Evolutionary conservation across 2,113 vertebrate species (phyloP).

Genomic region (Bufo gargarizans): DNA sequence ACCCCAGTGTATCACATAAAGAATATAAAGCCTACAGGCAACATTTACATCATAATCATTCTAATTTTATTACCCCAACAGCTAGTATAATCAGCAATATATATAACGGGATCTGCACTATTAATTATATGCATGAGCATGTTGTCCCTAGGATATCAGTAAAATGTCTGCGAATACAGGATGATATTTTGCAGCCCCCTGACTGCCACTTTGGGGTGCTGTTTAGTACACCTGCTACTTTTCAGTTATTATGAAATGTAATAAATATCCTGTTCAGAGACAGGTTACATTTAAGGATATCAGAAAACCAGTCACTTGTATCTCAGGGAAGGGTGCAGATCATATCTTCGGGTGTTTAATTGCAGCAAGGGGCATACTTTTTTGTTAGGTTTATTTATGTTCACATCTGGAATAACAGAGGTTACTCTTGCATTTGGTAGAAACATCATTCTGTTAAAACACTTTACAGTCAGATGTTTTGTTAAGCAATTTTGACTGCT

Average conservation of each 20-base stretch:
- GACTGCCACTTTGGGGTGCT: background rate
- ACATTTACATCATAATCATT: background rate
- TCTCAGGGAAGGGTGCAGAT: background rate
- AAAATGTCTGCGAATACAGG: background rate
- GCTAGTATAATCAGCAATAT: background rate
- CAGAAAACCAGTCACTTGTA: background rate
- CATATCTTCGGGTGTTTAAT: background rate
- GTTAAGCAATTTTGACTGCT: conserved; percentile 68
- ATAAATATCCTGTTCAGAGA: background rate
- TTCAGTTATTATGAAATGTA: background rate
- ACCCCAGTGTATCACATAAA: background rate
- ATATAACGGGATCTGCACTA: background rate
- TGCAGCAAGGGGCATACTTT: background rate
- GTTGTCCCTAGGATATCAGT: background rate
- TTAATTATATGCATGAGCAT: background rate
- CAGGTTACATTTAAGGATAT: background rate
- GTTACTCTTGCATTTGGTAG: conserved; percentile 65
- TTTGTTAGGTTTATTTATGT: background rate
- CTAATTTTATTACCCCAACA: background rate
- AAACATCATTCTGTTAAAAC: conserved; percentile 62
- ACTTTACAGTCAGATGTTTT: conserved; percentile 67
- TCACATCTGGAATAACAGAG: background rate
- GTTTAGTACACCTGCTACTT: background rate
- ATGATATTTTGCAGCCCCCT: background rate
- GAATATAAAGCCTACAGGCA: background rate